phyloP scores from a whole-genome alignment of 2,888 invertebrate species.

The Siphlonurus alternatus region DNA sequence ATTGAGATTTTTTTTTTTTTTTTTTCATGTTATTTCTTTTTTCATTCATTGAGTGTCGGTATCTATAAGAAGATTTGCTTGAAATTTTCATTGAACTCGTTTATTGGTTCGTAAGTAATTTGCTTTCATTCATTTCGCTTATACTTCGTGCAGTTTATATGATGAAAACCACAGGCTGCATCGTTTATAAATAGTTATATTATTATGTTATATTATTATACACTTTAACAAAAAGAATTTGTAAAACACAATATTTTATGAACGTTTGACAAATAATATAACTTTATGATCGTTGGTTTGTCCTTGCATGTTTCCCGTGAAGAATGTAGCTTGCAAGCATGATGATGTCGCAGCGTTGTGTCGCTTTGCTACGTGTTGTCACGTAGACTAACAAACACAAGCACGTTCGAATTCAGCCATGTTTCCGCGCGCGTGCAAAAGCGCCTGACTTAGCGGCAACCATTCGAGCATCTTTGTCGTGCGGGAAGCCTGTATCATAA shows the following conservation, averaged over 20 bases:
- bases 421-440: neutral
- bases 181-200: no score
- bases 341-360: no score
- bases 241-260: no score
- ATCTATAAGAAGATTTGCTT: neutral
- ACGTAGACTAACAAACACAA: neutral
- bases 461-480: neutral
- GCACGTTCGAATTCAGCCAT: neutral
- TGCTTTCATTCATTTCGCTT: neutral
- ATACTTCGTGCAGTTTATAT: no score
- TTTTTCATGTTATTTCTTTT: neutral
- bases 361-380: neutral
- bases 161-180: neutral
- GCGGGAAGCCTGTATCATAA: neutral
- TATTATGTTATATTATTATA: no score
- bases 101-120: neutral
- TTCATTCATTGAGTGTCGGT: neutral
- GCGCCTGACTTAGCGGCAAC: neutral
- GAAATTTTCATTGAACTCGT: neutral
- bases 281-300: neutral
- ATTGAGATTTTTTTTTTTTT: neutral
- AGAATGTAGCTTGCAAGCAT: neutral
- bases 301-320: neutral
- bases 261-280: neutral
- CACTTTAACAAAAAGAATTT: no score